Evolutionary conservation across 2,888 invertebrate species (phyloP).

Genomic region (Automeris io): DNA sequence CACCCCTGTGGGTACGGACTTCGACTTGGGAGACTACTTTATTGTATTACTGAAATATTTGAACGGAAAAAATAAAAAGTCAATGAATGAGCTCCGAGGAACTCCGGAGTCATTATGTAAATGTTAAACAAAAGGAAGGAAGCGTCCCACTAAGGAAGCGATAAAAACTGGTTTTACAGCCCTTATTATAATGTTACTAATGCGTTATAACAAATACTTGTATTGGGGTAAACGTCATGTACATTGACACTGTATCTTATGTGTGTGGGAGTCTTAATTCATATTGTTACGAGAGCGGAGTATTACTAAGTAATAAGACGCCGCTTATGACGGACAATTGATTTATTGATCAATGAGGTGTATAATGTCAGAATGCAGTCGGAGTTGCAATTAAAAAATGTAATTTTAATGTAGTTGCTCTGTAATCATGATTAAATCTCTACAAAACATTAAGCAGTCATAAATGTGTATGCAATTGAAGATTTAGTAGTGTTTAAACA

Average conservation of each 20-base stretch:
- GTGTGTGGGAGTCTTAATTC: not conserved
- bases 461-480: no score
- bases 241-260: not conserved
- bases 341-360: no score
- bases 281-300: not conserved
- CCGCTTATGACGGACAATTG: no score
- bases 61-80: constrained; percentile 1
- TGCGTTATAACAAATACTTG: constrained; percentile 20
- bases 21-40: no score
- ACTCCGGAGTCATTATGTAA: constrained; percentile 8
- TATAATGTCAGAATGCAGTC: no score
- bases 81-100: constrained; percentile 4
- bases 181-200: constrained; percentile 24
- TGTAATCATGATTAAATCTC: no score
- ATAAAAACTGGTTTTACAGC: constrained; percentile 34
- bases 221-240: not conserved
- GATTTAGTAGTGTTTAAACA: no score
- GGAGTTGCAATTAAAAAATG: no score
- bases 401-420: no score
- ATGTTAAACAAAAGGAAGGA: constrained; percentile 31
- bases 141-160: constrained; percentile 23
- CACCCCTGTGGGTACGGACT: no score
- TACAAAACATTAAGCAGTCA: no score
- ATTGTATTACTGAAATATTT: constrained; percentile 6
- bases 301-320: not conserved